A percentile compares a stretch with the other conserved stretches of the same genome.
These are phyloP conservation scores for Netelia virgata DNA, from an alignment of 2,888 invertebrate genomes.

Conservation along the genomic window DNA sequence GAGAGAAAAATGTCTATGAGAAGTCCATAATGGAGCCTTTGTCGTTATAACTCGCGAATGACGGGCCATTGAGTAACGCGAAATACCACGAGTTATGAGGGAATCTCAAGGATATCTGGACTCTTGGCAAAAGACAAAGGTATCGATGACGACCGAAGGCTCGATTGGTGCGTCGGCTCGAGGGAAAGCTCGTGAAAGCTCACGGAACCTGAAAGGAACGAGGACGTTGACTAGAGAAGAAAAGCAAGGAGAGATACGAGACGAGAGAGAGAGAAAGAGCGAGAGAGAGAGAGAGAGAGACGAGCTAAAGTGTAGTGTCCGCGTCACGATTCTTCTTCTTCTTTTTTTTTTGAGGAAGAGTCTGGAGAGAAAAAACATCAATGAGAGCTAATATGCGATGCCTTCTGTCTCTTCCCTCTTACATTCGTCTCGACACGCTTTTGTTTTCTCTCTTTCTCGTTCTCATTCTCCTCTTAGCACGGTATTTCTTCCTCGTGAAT, in stretches of 20 bases:
- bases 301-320: conserved; percentile 5
- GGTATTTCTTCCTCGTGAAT: conserved; percentile 37
- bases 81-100: background rate
- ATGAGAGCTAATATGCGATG: conserved; percentile 55
- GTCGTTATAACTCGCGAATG: background rate
- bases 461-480: conserved; percentile 16
- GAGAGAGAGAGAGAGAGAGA: conserved; percentile 21
- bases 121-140: conserved; percentile 28
- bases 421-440: conserved; percentile 11
- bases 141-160: conserved; percentile 38
- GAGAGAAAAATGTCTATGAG: background rate
- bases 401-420: conserved; percentile 19
- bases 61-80: background rate
- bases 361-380: conserved; percentile 41
- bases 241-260: conserved; percentile 18
- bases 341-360: conserved; percentile 9
- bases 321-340: too few species aligned
- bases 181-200: conserved; percentile 16
- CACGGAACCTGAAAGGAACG: background rate
- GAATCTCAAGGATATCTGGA: conserved; percentile 16
- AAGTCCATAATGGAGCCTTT: background rate
- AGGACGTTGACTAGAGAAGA: conserved; percentile 7
- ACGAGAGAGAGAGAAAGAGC: conserved; percentile 3
- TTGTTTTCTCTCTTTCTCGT: conserved; percentile 13
- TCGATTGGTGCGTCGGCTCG: background rate